A percentile compares a stretch with the other conserved stretches of the same genome.
Evolutionary conservation across 2,888 invertebrate genomes (phyloP).

Genomic region (Tenodera sinensis): DNA sequence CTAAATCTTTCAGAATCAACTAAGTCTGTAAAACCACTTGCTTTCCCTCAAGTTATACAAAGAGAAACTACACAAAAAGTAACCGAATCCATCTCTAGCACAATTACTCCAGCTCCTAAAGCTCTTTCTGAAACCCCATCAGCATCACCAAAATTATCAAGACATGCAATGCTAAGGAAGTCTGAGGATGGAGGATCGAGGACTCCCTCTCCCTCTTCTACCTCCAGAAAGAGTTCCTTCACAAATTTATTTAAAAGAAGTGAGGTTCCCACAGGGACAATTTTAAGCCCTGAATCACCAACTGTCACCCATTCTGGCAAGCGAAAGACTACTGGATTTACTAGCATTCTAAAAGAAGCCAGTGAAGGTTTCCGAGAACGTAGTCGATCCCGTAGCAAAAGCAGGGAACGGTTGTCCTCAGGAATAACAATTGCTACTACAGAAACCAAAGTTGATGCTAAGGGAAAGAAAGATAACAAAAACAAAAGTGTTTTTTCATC

Average conservation of each 20-base stretch:
- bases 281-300: constrained; percentile 60
- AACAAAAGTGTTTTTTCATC: constrained; percentile 46
- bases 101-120: neutral
- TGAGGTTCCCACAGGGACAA: constrained; percentile 49
- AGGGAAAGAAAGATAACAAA: constrained; percentile 40
- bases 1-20: constrained; percentile 28
- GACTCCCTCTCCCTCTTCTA: constrained; percentile 66
- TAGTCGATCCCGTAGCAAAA: constrained; percentile 61
- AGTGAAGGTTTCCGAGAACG: constrained; percentile 42
- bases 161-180: constrained; percentile 34
- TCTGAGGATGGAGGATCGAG: constrained; percentile 43
- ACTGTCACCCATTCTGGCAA: constrained; percentile 45
- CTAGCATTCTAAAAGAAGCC: constrained; percentile 43
- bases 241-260: constrained; percentile 75
- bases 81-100: neutral
- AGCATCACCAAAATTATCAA: constrained; percentile 30
- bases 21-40: neutral
- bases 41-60: constrained; percentile 2
- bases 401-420: constrained; percentile 53
- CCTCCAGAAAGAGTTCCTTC: constrained; percentile 76
- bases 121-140: constrained; percentile 17
- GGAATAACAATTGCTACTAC: constrained; percentile 6
- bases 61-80: neutral
- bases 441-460: constrained; percentile 28
- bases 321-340: constrained; percentile 38